Evolutionary conservation across 2,113 vertebrate genomes (phyloP), one percentile per base, ranked within the genome.

Genomic region (Siphamia tubifer): DNA sequence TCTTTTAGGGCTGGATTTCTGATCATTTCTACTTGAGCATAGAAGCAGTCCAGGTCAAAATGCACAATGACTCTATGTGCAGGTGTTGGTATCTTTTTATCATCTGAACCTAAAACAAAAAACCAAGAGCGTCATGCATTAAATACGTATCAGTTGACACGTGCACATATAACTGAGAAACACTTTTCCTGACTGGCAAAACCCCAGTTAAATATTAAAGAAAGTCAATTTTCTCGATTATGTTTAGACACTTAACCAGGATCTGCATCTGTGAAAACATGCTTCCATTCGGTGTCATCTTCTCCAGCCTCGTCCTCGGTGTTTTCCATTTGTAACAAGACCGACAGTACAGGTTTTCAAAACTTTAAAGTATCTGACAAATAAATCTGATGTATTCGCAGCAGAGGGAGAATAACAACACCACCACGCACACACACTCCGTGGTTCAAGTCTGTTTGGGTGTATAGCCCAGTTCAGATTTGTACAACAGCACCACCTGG

Each of bases 21-120:
- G 74, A 96, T 92, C 94, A 95, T 98, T 86, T 98, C 96, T 43
- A 98, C 95, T 83, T 98, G 95, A 0, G 96, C 95, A 3, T 98
- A 98, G 84, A 95, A 97, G 66, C 96, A 98, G 65, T 98, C 96
- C 86, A 97, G 57, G 78, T 98, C 96, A 45, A 97, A 63, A 35
- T 98, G 95, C 4, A 94, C 60, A 36, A 97, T 88, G 43, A 96
- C 91, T 79, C 91, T 88, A 17, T 74, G 66, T 35, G 44, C 13
- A 61, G 56, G 5, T 35, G 62, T 4, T 32, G 44, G 12, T 5
- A 21, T 39, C 19, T 23, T 66, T 19, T 2, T 39, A 4, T 35
- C 20, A 13, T n/a, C 43, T 30, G 20, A 9, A 25, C 36, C 84
- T 87, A 58, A 61, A 76, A 68, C 10, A n/a, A n/a, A n/a, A n/a